phyloP scores from a whole-genome alignment of 2,888 invertebrate species.

The Himalopsyche tibetana region DNA sequence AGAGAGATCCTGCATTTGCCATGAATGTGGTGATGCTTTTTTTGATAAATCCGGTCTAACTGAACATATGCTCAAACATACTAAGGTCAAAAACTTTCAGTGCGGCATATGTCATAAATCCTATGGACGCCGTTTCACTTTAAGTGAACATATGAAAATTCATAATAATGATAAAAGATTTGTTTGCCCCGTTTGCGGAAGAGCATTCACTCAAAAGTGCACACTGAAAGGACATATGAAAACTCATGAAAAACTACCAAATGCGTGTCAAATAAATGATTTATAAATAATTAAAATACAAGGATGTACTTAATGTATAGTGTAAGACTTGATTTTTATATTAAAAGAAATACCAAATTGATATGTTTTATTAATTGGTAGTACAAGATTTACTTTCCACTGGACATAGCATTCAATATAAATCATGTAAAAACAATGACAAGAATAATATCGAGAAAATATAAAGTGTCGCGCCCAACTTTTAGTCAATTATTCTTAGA shows the following conservation, averaged over 20 bases:
- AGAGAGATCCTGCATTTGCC: slow-evolving; percentile 55
- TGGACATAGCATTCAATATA: too few species aligned
- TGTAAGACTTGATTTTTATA: slow-evolving; percentile 7
- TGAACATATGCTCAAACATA: slow-evolving; percentile 61
- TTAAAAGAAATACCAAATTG: slow-evolving; percentile 11
- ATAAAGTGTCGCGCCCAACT: too few species aligned
- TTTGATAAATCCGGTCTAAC: slow-evolving; percentile 54
- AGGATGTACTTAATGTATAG: not conserved
- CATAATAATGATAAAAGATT: slow-evolving; percentile 61
- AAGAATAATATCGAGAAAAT: too few species aligned
- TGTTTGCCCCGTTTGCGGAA: slow-evolving; percentile 56
- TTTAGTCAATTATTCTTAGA: too few species aligned
- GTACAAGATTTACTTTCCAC: too few species aligned
- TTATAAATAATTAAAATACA: not conserved
- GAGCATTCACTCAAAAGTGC: slow-evolving; percentile 60
- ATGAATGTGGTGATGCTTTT: slow-evolving; percentile 56
- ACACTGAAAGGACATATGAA: slow-evolving; percentile 59
- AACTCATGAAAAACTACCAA: slow-evolving; percentile 55
- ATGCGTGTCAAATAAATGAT: slow-evolving; percentile 5
- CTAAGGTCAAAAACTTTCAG: slow-evolving; percentile 57
- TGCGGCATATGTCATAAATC: slow-evolving; percentile 60
- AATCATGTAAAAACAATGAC: too few species aligned
- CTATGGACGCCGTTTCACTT: slow-evolving; percentile 51
- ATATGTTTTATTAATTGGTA: not conserved
- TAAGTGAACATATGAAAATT: slow-evolving; percentile 59